Percentiles rank a stretch among this genome's conserved stretches.
These are phyloP conservation scores for Sciurus carolinensis DNA, from an alignment of 2,797 vertebrate genomes.

Conservation along the genomic window DNA sequence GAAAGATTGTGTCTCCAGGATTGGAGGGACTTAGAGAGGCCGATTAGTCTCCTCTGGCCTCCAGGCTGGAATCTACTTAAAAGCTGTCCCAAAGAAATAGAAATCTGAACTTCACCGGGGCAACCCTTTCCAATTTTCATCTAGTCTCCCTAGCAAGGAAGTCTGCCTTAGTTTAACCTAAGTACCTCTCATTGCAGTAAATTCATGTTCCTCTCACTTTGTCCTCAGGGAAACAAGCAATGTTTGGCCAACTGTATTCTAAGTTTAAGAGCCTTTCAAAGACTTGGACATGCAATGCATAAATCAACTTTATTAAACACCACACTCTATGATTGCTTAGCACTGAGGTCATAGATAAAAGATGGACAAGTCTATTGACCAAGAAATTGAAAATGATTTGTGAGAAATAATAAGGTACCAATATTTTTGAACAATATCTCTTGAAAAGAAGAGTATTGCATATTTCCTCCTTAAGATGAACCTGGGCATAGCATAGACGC, in stretches of 20 bases:
- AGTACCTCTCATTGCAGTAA: neutral
- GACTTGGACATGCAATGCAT: neutral
- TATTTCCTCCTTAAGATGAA: neutral
- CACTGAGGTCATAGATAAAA: neutral
- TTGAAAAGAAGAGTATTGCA: neutral
- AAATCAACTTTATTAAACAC: constrained; percentile 56
- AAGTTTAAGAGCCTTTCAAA: constrained; percentile 54
- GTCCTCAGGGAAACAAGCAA: constrained; percentile 39
- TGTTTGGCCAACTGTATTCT: constrained; percentile 12
- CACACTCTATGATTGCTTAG: neutral
- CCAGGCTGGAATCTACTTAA: constrained; percentile 66
- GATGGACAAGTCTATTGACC: neutral
- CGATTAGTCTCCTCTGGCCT: constrained; percentile 72
- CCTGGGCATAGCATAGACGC: neutral
- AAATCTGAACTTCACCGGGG: constrained; percentile 46
- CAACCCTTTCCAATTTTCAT: constrained; percentile 58
- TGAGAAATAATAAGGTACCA: neutral
- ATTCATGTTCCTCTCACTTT: constrained; percentile 54
- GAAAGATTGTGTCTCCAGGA: constrained; percentile 67
- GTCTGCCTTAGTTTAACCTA: constrained; percentile 19
- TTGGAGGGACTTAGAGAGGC: constrained; percentile 59
- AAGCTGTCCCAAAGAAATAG: constrained; percentile 64
- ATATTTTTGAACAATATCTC: constrained; percentile 21
- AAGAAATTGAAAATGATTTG: constrained; percentile 4
- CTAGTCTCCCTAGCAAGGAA: constrained; percentile 44